Base-by-base conservation (phyloP, 2,113 vertebrate genomes). In the Otocyon megalotis region DNA sequence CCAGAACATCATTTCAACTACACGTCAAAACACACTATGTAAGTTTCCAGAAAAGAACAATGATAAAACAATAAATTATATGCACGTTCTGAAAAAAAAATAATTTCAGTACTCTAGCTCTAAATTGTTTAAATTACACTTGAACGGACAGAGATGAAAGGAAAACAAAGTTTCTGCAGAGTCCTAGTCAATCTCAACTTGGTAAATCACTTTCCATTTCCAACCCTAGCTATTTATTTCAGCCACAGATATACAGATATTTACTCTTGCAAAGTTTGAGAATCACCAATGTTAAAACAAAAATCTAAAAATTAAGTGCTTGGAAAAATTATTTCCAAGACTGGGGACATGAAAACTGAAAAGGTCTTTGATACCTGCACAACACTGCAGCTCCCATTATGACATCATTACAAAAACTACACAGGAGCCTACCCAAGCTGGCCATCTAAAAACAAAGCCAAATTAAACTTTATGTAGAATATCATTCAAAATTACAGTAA, bases 331-430 rank as follows among this genome's bases (percentile, higher is more conserved):
- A 87, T 69, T 62, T 92, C 60, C 83, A 97, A 90, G 74, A 80
- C 17, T 84, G 26, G 20, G 62, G 48, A 96, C 63, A 71, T 37
- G 22, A 90, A 94, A 95, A 93, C 56, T 58, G 87, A 37, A 43
- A 95, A 97, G 35, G 53, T 80, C 77, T 56, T 82, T 60, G 88
- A 92, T 50, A 77, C 28, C 83, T 85, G 86, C 71, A 87, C 84
- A 62, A 91, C 77, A 97, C 90, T 85, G 72, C 86, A 93, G 97
- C 93, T 94, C 90, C 94, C 82, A 89, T 94, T 96, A 95, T 98
- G 89, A 98, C 74, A 84, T 72, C 53, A 88, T 86, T 71, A 95
- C 53, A 89, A 85, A 95, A 69, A 32, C 50, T 67, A 93, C 28
- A 83, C 58, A 88, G n/a, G 15, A 86, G 30, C 84, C 97, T 17